Evolutionary conservation across 2,888 invertebrate species (phyloP).

Genomic region (Trichopria drosophilae): DNA sequence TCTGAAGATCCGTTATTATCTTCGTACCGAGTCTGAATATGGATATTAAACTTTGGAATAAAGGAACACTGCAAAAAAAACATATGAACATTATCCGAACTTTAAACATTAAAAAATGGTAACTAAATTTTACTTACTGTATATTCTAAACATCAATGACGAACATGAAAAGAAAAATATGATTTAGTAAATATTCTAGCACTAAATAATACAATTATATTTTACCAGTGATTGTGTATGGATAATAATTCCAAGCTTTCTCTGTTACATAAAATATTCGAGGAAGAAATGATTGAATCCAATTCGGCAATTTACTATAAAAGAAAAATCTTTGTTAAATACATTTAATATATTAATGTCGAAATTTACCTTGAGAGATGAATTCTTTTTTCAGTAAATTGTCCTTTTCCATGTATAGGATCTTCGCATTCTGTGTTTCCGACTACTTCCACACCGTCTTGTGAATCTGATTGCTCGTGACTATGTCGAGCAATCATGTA

Average conservation of each 20-base stretch:
- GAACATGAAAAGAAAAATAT: conserved; percentile 44
- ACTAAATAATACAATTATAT: conserved; percentile 26
- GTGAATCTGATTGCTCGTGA: conserved; percentile 84
- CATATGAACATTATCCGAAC: not conserved
- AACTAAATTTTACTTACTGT: conserved; percentile 65
- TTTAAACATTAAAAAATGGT: conserved; percentile 1
- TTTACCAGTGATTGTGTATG: conserved; percentile 83
- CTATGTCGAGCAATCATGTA: conserved; percentile 96
- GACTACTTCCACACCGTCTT: conserved; percentile 90
- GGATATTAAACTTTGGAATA: conserved; percentile 80
- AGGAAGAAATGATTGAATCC: conserved; percentile 85
- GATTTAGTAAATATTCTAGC: too few relatives aligned
- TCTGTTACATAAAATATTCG: conserved; percentile 91
- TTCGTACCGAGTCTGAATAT: conserved; percentile 87
- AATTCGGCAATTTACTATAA: conserved; percentile 86
- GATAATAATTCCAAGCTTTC: conserved; percentile 95
- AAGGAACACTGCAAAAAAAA: conserved; percentile 81
- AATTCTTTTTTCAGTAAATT: conserved; percentile 87
- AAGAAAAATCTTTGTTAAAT: too few relatives aligned
- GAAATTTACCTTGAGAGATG: conserved; percentile 90
- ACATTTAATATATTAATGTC: too few relatives aligned
- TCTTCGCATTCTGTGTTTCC: conserved; percentile 81
- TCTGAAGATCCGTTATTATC: conserved; percentile 85
- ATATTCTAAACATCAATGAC: conserved; percentile 64
- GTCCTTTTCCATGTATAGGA: conserved; percentile 78